Evolutionary conservation across 2,797 vertebrate species (phyloP).

Genomic region (Xenentodon cancila): DNA sequence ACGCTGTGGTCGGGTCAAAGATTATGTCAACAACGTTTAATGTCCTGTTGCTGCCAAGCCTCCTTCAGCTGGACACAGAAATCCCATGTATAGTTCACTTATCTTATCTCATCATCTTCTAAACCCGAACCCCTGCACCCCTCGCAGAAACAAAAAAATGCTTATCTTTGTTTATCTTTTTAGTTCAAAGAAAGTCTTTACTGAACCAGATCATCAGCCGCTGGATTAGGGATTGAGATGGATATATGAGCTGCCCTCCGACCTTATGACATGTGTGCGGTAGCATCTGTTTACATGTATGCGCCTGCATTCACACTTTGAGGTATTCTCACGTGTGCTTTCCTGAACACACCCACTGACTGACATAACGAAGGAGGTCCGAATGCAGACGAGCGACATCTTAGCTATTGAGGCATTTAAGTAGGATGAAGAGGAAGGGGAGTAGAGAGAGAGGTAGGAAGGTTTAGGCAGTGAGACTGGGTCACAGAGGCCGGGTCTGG

Average conservation of each 20-base stretch:
- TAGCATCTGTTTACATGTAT: not conserved
- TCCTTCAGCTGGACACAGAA: no score
- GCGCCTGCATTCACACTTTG: not conserved
- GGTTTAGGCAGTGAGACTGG: constrained; percentile 23
- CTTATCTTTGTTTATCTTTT: no score
- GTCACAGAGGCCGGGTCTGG: constrained; percentile 54
- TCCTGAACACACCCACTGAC: not conserved
- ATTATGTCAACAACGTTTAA: no score
- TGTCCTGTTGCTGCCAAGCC: no score
- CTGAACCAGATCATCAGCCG: constrained; percentile 27
- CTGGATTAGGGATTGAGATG: constrained; percentile 28
- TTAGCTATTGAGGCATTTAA: constrained; percentile 38
- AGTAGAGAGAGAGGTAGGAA: not conserved
- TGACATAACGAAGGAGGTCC: constrained; percentile 11
- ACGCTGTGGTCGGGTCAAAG: no score
- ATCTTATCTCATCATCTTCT: not conserved
- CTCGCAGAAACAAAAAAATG: no score
- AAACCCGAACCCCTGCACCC: not conserved
- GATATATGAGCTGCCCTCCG: constrained; percentile 18
- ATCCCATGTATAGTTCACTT: not conserved
- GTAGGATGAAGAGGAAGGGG: not conserved
- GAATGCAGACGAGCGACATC: constrained; percentile 27
- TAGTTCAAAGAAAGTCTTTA: constrained; percentile 20
- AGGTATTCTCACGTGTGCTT: not conserved
- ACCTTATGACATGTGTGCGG: not conserved